phyloP scores from a whole-genome alignment of 2,113 vertebrate species.

The Dicaeum eximium region DNA sequence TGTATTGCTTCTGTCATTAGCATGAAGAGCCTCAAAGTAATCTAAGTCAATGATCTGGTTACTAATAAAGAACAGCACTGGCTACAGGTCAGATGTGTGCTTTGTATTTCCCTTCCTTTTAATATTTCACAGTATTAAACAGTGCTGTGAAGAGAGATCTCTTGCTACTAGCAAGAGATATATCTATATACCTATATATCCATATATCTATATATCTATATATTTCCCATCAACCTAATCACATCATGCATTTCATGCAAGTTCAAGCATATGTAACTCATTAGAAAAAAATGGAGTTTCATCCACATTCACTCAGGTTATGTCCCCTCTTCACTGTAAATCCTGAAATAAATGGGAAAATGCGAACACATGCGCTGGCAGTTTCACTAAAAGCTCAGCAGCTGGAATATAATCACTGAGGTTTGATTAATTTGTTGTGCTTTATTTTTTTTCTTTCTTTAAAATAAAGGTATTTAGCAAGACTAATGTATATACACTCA shows the following conservation, averaged over 20 bases:
- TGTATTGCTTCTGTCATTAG: constrained; percentile 36
- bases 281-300: neutral
- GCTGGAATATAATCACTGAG: neutral
- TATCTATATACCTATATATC: neutral
- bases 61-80: neutral
- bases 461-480: neutral
- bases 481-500: neutral
- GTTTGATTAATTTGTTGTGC: neutral
- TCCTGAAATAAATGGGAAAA: neutral
- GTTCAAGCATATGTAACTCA: neutral
- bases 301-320: neutral
- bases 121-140: neutral
- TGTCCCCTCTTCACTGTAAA: neutral
- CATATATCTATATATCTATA: neutral
- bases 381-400: neutral
- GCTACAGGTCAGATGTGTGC: neutral
- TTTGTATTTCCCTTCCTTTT: constrained; percentile 7
- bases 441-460: neutral
- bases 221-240: neutral
- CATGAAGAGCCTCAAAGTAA: neutral
- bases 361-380: neutral
- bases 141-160: neutral
- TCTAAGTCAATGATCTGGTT: constrained; percentile 28
- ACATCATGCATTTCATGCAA: neutral
- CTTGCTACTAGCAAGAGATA: neutral